Conservation (phyloP, 92 coral and sea anemone species). For the Diadumene lineata region DNA sequence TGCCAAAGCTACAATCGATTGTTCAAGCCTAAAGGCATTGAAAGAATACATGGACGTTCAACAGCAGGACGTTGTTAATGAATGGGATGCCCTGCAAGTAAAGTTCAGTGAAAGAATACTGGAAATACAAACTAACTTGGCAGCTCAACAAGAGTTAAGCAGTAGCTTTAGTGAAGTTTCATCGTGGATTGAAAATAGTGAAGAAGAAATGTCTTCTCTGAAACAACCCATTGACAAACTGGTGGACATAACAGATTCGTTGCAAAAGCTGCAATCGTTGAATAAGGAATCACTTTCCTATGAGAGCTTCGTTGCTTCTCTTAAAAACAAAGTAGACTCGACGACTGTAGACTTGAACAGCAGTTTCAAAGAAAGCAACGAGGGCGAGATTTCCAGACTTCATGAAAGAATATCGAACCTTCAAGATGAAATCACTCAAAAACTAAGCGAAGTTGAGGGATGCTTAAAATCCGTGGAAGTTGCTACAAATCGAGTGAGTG, state of each 20-base stretch:
- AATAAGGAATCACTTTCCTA: slow-evolving; percentile 61
- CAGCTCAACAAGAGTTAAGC: slow-evolving; percentile 50
- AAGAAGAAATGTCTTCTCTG: slow-evolving; percentile 50
- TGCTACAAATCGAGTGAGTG: slow-evolving; percentile 38
- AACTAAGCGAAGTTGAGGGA: slow-evolving; percentile 53
- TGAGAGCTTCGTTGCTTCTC: slow-evolving; percentile 46
- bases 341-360: slow-evolving; percentile 35
- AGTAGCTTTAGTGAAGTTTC: slow-evolving; percentile 60
- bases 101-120: slow-evolving; percentile 47
- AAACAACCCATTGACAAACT: slow-evolving; percentile 42
- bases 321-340: slow-evolving; percentile 51
- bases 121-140: slow-evolving; percentile 46
- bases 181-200: slow-evolving; percentile 59
- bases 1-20: slow-evolving; percentile 37
- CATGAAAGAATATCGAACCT: slow-evolving; percentile 49
- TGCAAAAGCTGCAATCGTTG: slow-evolving; percentile 42
- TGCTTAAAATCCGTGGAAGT: slow-evolving; percentile 43
- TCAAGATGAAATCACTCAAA: slow-evolving; percentile 45
- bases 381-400: slow-evolving; percentile 30
- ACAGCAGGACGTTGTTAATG: slow-evolving; percentile 40
- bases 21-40: slow-evolving; percentile 7
- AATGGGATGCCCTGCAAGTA: slow-evolving; percentile 67
- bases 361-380: slow-evolving; percentile 46
- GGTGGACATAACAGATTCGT: slow-evolving; percentile 50
- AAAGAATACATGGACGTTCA: slow-evolving; percentile 37